Evolutionary conservation across 2,113 vertebrate species (phyloP), one percentile per base, ranked within the genome.

Genomic region (Atherinomorus stipes): DNA sequence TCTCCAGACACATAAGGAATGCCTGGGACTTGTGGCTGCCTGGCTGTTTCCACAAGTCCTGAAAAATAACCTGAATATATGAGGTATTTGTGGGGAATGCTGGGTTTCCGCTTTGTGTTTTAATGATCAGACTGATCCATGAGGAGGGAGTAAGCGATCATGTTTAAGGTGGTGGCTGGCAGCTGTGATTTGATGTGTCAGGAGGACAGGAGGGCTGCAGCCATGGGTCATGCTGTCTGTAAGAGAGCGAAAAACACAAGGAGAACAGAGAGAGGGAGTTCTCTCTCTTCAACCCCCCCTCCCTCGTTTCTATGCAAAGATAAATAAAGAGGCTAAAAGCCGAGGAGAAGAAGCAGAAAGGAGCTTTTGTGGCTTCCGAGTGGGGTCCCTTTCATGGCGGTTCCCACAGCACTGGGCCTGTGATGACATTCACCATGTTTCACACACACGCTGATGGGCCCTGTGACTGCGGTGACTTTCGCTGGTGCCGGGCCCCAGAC

Each of bases 401-500:
- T 94, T 95, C 94, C 94, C 93, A 94, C 93, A 94, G 91, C 76
- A 85, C 76, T 61, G 80, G 89, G 85, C 80, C 83, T 67, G 83
- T 85, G 87, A 90, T 88, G 90, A 92, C 90, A 89, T 88, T 89
- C 88, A 84, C 83, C 84, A 88, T 91, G 87, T 91, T 89, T 85
- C 88, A 80, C 86, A 84, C 80, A 84, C 70, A 85, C 78, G 75
- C 79, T 91, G 83, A 92, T 81, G 86, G 85, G 80, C 86, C 87
- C 91, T 88, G 87, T 86, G 93, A 93, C 93, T 93, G 93, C 80
- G 91, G 93, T 94, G 92, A 94, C 93, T 94, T 94, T 94, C 93
- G 84, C 93, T 95, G 94, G 93, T 95, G 94, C 94, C 93, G 92
- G 84, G 90, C 84, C 91, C 91, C 93, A 93, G 93, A 94, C 93